Evolutionary conservation across 2,888 invertebrate species (phyloP).

Genomic region (Erynnis tages): DNA sequence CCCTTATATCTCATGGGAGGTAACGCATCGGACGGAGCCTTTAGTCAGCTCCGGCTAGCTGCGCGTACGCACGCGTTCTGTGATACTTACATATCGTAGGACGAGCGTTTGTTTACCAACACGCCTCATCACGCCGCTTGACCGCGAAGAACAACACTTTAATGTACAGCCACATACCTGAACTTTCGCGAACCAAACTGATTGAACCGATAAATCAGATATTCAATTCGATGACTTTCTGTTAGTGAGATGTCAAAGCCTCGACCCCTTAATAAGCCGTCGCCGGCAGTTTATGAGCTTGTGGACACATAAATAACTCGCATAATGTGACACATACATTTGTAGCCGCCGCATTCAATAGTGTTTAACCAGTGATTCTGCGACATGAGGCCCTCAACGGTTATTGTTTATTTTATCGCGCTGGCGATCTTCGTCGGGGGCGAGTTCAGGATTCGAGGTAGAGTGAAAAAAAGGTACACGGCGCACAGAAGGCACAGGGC

Average conservation of each 20-base stretch:
- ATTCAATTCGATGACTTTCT: constrained; percentile 60
- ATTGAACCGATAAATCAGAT: constrained; percentile 50
- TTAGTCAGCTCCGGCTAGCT: constrained; percentile 69
- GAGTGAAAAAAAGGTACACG: constrained; percentile 71
- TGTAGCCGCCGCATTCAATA: constrained; percentile 57
- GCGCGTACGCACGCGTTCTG: constrained; percentile 74
- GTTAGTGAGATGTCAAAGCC: constrained; percentile 71
- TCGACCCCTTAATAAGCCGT: constrained; percentile 62
- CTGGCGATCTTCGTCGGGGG: constrained; percentile 64
- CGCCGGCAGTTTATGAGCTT: constrained; percentile 58
- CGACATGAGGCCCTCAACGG: constrained; percentile 65
- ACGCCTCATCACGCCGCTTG: constrained; percentile 28
- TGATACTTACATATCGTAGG: constrained; percentile 37
- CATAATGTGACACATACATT: constrained; percentile 77
- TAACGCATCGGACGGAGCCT: constrained; percentile 70
- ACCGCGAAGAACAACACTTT: background rate
- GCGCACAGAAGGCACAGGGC: constrained; percentile 67
- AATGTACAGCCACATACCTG: constrained; percentile 1
- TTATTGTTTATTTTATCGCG: constrained; percentile 72
- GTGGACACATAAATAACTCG: constrained; percentile 66
- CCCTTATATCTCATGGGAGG: constrained; percentile 61
- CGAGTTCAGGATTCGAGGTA: constrained; percentile 73
- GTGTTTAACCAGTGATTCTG: constrained; percentile 59
- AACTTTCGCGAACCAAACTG: constrained; percentile 26
- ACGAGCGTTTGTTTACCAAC: constrained; percentile 65